Percentiles rank a stretch among this genome's conserved stretches.
These are phyloP conservation scores for Calyptommatus sinebrachiatus DNA, from an alignment of 2,113 vertebrate species.

Conservation along the genomic window DNA sequence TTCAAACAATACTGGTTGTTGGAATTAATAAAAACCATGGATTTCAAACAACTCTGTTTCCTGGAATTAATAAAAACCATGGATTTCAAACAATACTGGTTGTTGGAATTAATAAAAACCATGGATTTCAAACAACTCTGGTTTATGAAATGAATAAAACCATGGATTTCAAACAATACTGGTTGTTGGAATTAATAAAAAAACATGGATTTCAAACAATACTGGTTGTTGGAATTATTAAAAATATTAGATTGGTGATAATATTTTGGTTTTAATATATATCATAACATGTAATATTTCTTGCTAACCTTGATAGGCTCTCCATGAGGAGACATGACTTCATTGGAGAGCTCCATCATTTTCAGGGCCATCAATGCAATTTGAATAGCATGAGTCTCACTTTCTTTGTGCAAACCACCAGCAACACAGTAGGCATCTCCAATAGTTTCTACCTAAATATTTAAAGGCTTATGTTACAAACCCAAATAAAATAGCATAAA, in stretches of 20 bases:
- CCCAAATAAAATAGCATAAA: constrained; percentile 6
- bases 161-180: too few relatives aligned
- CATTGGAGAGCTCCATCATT: constrained; percentile 96
- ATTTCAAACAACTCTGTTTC: too few relatives aligned
- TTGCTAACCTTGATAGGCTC: constrained; percentile 89
- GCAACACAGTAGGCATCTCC: constrained; percentile 97
- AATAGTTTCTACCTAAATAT: constrained; percentile 93
- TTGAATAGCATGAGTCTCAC: constrained; percentile 88
- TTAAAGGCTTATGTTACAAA: constrained; percentile 31
- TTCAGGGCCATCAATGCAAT: constrained; percentile 95
- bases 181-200: too few relatives aligned
- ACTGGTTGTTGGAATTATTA: neutral
- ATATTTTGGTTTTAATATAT: neutral
- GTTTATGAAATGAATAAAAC: neutral
- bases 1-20: neutral
- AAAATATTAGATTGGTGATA: neutral
- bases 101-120: too few relatives aligned
- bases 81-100: too few relatives aligned
- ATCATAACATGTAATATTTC: neutral
- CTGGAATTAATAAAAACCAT: too few relatives aligned
- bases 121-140: too few relatives aligned
- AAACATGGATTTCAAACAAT: neutral
- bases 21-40: neutral
- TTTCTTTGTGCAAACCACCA: constrained; percentile 93
- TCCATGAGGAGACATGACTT: constrained; percentile 92